phyloP scores from a whole-genome alignment of 2,888 invertebrate genomes.

The Philhelius pedissequus region DNA sequence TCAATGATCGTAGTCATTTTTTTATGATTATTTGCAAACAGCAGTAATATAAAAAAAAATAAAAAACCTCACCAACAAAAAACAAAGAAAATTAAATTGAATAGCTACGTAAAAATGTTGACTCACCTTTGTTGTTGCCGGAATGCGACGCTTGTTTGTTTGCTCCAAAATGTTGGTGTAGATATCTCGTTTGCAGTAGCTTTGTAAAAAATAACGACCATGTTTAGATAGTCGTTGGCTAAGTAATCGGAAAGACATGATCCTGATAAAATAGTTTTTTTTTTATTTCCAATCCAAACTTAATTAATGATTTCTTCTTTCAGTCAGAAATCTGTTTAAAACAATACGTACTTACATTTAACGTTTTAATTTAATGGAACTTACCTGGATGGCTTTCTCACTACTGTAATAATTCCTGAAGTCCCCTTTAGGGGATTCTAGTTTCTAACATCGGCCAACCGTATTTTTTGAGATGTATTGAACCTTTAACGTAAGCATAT shows the following conservation, averaged over 20 bases:
- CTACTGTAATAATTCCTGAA: background rate
- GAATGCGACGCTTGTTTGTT: conserved; percentile 75
- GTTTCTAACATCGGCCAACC: background rate
- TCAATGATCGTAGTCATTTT: background rate
- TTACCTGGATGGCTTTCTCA: background rate
- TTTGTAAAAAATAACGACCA: conserved; percentile 81
- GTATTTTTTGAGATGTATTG: background rate
- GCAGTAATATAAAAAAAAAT: background rate
- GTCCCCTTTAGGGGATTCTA: background rate
- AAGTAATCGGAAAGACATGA: conserved; percentile 82
- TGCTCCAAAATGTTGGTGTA: conserved; percentile 80
- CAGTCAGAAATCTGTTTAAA: background rate
- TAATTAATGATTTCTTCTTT: background rate
- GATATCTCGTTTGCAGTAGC: conserved; percentile 80
- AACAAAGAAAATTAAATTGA: background rate
- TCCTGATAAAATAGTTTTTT: conserved; percentile 30
- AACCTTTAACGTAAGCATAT: background rate
- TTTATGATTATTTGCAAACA: background rate
- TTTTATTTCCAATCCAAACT: background rate
- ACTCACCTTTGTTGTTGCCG: conserved; percentile 74
- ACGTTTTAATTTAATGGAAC: background rate
- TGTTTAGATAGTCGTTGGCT: conserved; percentile 81
- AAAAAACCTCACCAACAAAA: background rate
- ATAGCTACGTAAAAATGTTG: background rate
- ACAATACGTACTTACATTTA: background rate